These are phyloP conservation scores for Glyptemys insculpta DNA, from an alignment of 2,797 vertebrate genomes.

Conservation along the genomic window DNA sequence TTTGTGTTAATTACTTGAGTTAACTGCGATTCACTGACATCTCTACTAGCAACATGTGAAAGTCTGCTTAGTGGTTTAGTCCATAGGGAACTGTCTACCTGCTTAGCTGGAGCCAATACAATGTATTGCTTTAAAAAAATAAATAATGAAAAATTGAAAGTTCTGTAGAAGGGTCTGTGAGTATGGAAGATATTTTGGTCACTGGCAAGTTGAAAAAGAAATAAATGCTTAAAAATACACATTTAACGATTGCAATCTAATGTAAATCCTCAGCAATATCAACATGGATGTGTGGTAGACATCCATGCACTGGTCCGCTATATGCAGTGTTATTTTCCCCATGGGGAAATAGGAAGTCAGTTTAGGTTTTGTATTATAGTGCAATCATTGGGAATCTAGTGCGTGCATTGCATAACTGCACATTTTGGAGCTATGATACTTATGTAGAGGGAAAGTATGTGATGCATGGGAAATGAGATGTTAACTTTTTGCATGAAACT, in stretches of 20 bases:
- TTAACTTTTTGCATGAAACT: neutral
- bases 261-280: neutral
- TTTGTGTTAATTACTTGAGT: no score
- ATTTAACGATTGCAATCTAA: neutral
- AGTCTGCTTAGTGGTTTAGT: neutral
- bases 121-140: neutral
- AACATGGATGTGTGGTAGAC: neutral
- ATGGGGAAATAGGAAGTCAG: neutral
- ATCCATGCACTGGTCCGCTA: accelerated
- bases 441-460: neutral
- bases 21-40: no score
- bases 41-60: neutral
- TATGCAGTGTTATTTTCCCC: neutral
- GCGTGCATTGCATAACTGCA: neutral
- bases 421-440: neutral
- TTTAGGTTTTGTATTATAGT: neutral
- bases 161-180: neutral
- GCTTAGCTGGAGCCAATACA: neutral
- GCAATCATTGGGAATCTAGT: neutral
- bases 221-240: neutral
- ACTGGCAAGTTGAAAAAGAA: neutral
- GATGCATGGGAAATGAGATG: neutral
- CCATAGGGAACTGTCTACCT: neutral
- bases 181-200: neutral
- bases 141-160: neutral